Conservation (phyloP, 2,797 vertebrate species). For the Anguilla obscura region DNA sequence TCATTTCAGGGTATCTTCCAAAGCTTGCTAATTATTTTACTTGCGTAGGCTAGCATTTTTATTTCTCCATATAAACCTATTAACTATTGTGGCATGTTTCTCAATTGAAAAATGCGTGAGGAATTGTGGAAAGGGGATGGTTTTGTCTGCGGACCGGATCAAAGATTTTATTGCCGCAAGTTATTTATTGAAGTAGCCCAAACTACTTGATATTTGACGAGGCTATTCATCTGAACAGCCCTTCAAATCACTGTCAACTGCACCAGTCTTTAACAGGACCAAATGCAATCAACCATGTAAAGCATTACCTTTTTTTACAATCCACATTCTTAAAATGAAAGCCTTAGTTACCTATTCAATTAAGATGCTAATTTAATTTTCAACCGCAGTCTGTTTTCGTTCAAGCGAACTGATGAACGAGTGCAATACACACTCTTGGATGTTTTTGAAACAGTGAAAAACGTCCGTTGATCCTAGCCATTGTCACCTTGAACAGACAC, state of each 20-base stretch:
- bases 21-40: background rate
- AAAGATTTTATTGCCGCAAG: conserved; percentile 64
- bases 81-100: background rate
- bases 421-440: conserved; percentile 47
- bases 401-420: conserved; percentile 49
- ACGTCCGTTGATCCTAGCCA: conserved; percentile 36
- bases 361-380: conserved; percentile 63
- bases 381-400: conserved; percentile 42
- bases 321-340: conserved; percentile 64
- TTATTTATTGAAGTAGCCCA: conserved; percentile 60
- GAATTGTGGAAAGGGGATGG: background rate
- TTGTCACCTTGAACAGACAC: conserved; percentile 59
- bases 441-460: conserved; percentile 34
- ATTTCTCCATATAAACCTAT: background rate
- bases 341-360: conserved; percentile 49
- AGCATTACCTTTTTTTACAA: conserved; percentile 53
- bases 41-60: background rate
- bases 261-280: conserved; percentile 47
- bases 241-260: conserved; percentile 47
- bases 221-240: conserved; percentile 55
- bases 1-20: background rate
- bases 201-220: conserved; percentile 62
- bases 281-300: conserved; percentile 54
- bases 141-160: conserved; percentile 34
- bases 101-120: background rate